Evolutionary conservation across 2,797 vertebrate genomes (phyloP).

Genomic region (Hapalemur alaotrensis): DNA sequence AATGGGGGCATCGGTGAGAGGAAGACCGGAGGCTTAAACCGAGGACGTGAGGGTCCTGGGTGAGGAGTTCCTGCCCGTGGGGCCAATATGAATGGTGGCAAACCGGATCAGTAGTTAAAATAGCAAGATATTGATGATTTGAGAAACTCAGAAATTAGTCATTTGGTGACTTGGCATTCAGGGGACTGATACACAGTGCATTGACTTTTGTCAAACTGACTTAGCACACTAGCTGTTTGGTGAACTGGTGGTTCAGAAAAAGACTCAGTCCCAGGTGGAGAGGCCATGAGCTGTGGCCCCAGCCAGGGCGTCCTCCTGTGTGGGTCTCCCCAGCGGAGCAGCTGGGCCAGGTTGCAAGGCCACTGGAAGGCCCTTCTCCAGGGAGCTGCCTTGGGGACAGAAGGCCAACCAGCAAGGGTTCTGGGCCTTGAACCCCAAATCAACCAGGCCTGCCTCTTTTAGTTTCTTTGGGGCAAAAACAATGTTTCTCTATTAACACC

Average conservation of each 20-base stretch:
- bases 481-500: background rate
- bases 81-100: background rate
- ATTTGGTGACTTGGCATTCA: background rate
- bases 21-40: background rate
- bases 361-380: background rate
- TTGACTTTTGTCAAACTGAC: background rate
- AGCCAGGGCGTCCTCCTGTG: background rate
- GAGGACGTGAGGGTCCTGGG: background rate
- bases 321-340: background rate
- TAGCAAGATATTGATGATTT: background rate
- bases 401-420: fast-evolving
- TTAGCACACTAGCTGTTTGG: background rate
- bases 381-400: background rate
- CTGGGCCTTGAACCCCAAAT: background rate
- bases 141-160: background rate
- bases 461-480: background rate
- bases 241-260: background rate
- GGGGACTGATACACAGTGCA: background rate
- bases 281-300: background rate
- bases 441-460: background rate
- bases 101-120: background rate
- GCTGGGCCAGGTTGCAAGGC: no score
- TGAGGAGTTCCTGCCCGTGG: background rate
- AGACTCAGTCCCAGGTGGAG: background rate
- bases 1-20: background rate